Percentiles rank a stretch among this genome's conserved stretches.
Conservation (phyloP, 2,888 invertebrate genomes). For the Drosophila planitibia region DNA sequence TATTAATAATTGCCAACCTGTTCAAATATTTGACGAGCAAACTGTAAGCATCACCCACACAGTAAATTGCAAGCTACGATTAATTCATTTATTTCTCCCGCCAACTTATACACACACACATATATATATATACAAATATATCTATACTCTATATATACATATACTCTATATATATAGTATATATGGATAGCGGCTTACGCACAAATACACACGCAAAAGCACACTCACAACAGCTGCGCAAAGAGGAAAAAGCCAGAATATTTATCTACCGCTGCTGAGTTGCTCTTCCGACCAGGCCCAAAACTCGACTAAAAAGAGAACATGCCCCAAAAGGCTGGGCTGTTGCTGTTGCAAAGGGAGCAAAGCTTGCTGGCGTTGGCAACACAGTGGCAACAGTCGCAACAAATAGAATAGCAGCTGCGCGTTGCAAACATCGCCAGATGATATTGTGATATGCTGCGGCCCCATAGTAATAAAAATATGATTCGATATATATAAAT, state of each 20-base stretch:
- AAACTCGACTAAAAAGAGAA: constrained; percentile 61
- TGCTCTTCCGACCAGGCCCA: constrained; percentile 62
- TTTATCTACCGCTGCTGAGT: constrained; percentile 38
- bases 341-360: constrained; percentile 19
- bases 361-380: constrained; percentile 21
- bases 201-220: constrained; percentile 9
- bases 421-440: constrained; percentile 48
- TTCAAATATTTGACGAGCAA: constrained; percentile 13
- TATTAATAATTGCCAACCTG: constrained; percentile 34
- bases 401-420: constrained; percentile 50
- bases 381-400: constrained; percentile 21
- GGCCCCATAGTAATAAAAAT: neutral
- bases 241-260: constrained; percentile 20
- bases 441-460: constrained; percentile 31
- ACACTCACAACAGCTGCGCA: constrained; percentile 24
- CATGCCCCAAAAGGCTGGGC: constrained; percentile 34
- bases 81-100: constrained; percentile 38
- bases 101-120: constrained; percentile 11
- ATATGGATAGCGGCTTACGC: constrained; percentile 8
- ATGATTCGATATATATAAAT: neutral
- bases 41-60: constrained; percentile 15
- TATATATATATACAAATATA: neutral
- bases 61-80: constrained; percentile 30
- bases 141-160: neutral
- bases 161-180: constrained; percentile 6